A percentile compares a stretch with the other conserved stretches of the same genome.
phyloP scores from a whole-genome alignment of 2,888 invertebrate genomes.

The Lasioglossum pauxillum region DNA sequence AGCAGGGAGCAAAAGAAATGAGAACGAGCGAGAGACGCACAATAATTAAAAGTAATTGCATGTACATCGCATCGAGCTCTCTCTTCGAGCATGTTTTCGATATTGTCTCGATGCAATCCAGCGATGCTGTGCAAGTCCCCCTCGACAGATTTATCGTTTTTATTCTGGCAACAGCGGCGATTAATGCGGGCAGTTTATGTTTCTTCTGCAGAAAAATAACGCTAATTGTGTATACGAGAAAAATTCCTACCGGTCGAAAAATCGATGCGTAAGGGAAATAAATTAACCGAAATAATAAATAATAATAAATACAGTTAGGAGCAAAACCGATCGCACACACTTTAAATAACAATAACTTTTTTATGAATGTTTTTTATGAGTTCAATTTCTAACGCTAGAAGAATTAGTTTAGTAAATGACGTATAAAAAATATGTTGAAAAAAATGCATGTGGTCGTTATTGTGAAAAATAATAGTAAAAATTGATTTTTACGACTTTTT shows the following conservation, averaged over 20 bases:
- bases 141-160: slow-evolving; percentile 13
- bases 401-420: no score
- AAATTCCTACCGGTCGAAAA: neutral
- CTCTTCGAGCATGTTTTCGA: slow-evolving; percentile 16
- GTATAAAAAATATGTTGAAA: no score
- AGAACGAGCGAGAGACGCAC: neutral
- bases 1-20: neutral
- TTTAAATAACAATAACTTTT: no score
- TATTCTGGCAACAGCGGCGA: neutral
- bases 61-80: slow-evolving; percentile 29
- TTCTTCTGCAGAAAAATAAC: neutral
- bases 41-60: slow-evolving; percentile 48
- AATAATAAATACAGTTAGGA: neutral
- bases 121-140: neutral
- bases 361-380: no score
- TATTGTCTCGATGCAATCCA: slow-evolving; percentile 22
- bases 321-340: no score
- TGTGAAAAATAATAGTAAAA: no score
- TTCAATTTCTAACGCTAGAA: no score
- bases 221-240: neutral
- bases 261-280: neutral
- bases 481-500: no score
- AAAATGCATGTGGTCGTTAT: no score
- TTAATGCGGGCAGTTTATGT: slow-evolving; percentile 2
- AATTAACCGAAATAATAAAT: neutral